Evolutionary conservation across 2,113 vertebrate genomes (phyloP).

Genomic region (Vulpes ferrilata): DNA sequence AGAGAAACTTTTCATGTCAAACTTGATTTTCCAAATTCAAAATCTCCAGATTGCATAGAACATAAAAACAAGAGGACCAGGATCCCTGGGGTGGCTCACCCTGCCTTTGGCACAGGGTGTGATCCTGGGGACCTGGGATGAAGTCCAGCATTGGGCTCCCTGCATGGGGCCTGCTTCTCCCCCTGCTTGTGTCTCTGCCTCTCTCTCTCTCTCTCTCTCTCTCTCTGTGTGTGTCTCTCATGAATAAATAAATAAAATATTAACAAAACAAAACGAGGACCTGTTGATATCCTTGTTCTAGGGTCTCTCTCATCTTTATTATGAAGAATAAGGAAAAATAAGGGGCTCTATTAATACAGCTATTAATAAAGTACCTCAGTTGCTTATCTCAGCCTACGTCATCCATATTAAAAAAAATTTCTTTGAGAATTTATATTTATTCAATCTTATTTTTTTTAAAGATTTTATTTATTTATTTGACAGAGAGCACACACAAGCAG

Average conservation of each 20-base stretch:
- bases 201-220: too few relatives aligned
- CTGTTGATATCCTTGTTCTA: background rate
- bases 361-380: background rate
- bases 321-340: background rate
- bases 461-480: background rate
- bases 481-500: background rate
- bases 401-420: background rate
- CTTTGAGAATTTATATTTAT: background rate
- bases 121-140: too few relatives aligned
- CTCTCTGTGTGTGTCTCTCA: too few relatives aligned
- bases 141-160: too few relatives aligned
- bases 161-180: too few relatives aligned
- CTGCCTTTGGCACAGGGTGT: too few relatives aligned
- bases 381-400: background rate
- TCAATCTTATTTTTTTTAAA: background rate
- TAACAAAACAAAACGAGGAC: background rate
- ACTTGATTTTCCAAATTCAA: constrained; percentile 18
- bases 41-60: background rate
- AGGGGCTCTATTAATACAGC: background rate
- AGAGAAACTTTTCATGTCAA: background rate
- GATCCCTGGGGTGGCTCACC: too few relatives aligned
- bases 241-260: too few relatives aligned
- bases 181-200: too few relatives aligned
- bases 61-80: too few relatives aligned
- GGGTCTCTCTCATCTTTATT: background rate